Base-by-base conservation (phyloP, 2,797 vertebrate genomes). In the Acrossocheilus wenchowensis region DNA sequence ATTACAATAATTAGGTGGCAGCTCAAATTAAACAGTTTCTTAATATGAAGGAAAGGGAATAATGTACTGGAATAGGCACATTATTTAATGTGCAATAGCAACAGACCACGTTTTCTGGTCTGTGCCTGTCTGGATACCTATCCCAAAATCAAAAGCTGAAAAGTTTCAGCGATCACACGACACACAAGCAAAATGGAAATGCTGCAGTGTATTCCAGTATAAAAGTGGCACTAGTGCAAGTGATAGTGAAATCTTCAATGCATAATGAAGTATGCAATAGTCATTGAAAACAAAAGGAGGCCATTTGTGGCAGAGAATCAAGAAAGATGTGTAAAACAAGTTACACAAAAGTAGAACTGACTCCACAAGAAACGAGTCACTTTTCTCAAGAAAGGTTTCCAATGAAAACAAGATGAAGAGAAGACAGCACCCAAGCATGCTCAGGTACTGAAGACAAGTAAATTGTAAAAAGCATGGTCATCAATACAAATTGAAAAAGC, bases 251-350 rank as follows among this genome's bases (percentile, higher is more conserved):
- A 75, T 54, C 48, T 79, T 54, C 6, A 48, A n/a, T n/a, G 52
- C 21, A 57, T 34, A 54, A 72, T 19, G n/a, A 75, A 17, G 3
- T 69, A 72, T 72, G 64, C 30, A 57, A 43, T 34, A 86, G 66
- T 23, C 50, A 66, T 26, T 26, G 21, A 83, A 60, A 78, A n/a
- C 43, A 45, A 86, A 73, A 82, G 8, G 23, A 43, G 23, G 54
- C 36, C 80, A 79, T 36, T 5, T 62, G 64, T 85, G 54, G 54
- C 19, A 15, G 3, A 77, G 48, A 74, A n/a, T 48, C 34, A 41
- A 79, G 77, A 69, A 81, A 43, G 54, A 80, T 54, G 77, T 87
- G 81, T 86, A 84, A 77, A 77, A 83, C 30, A 21, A 81, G 26
- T 74, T 23, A 74, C 68, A 73, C 66, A 45, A 79, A 88, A 74